phyloP scores from a whole-genome alignment of 2,888 invertebrate species.

The Ochropacha duplaris region DNA sequence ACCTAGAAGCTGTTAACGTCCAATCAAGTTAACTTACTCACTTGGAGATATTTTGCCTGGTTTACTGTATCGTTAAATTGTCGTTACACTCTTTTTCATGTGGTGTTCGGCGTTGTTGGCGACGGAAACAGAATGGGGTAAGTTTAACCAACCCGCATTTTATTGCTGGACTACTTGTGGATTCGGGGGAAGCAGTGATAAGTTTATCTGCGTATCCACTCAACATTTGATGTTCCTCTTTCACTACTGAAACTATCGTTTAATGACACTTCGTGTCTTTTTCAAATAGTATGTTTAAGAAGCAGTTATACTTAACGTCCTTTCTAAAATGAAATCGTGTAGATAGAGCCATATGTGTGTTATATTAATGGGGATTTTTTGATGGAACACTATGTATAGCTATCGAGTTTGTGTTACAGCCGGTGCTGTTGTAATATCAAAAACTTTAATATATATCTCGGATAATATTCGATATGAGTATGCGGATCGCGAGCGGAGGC shows the following conservation, averaged over 20 bases:
- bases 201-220: slow-evolving; percentile 42
- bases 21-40: slow-evolving; percentile 64
- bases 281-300: not conserved
- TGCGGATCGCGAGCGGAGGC: slow-evolving; percentile 45
- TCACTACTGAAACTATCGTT: slow-evolving; percentile 42
- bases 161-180: slow-evolving; percentile 68
- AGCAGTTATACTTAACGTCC: not conserved
- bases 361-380: not conserved
- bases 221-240: slow-evolving; percentile 39
- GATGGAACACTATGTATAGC: slow-evolving; percentile 19
- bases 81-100: slow-evolving; percentile 78
- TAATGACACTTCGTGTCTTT: slow-evolving; percentile 32
- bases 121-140: slow-evolving; percentile 82
- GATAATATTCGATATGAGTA: slow-evolving; percentile 57
- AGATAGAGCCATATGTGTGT: not conserved
- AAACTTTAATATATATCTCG: slow-evolving; percentile 62
- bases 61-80: slow-evolving; percentile 73
- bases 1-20: slow-evolving; percentile 61
- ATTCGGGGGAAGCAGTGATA: slow-evolving; percentile 51
- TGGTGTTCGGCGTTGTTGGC: slow-evolving; percentile 58
- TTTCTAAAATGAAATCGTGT: not conserved
- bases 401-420: slow-evolving; percentile 50
- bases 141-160: slow-evolving; percentile 56
- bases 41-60: slow-evolving; percentile 53
- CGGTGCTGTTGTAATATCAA: slow-evolving; percentile 55